Conservation (phyloP, 2,888 invertebrate species). For the Drosophila mercatorum region DNA sequence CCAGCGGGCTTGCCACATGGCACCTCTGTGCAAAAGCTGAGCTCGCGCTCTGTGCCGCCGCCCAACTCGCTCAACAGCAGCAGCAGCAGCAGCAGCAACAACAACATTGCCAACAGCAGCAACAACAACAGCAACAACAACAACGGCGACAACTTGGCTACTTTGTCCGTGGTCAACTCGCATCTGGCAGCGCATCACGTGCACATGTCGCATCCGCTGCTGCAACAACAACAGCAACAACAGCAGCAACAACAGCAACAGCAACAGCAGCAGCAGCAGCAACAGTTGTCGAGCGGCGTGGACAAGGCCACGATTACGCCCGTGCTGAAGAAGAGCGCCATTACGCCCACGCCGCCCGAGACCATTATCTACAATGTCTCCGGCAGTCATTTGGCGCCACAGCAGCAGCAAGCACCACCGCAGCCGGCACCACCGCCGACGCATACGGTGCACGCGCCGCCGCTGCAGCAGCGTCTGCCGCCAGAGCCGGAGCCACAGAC, state of each 20-base stretch:
- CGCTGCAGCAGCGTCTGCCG: constrained; percentile 83
- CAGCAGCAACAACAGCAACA: too few relatives aligned
- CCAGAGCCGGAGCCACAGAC: constrained; percentile 88
- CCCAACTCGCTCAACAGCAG: constrained; percentile 21
- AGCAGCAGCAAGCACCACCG: constrained; percentile 70
- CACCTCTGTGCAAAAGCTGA: constrained; percentile 63
- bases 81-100: constrained; percentile 25
- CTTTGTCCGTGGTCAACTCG: constrained; percentile 88
- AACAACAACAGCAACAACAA: constrained; percentile 25
- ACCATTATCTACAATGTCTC: constrained; percentile 80
- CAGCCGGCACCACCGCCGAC: constrained; percentile 25
- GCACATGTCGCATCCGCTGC: constrained; percentile 58
- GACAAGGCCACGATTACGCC: constrained; percentile 90
- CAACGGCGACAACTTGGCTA: constrained; percentile 86
- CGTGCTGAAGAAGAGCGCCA: constrained; percentile 77
- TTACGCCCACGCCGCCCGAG: constrained; percentile 73
- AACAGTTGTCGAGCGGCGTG: constrained; percentile 42
- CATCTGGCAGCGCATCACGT: constrained; percentile 75
- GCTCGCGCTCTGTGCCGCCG: constrained; percentile 33
- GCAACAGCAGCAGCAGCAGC: constrained; percentile 51
- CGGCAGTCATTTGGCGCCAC: constrained; percentile 50
- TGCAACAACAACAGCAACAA: constrained; percentile 54
- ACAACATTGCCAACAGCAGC: constrained; percentile 24
- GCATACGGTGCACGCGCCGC: constrained; percentile 84
- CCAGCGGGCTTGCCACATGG: constrained; percentile 63